A percentile compares a stretch with the other conserved stretches of the same genome.
phyloP scores from a whole-genome alignment of 2,113 vertebrate species.

The Pachyramphus minor region DNA sequence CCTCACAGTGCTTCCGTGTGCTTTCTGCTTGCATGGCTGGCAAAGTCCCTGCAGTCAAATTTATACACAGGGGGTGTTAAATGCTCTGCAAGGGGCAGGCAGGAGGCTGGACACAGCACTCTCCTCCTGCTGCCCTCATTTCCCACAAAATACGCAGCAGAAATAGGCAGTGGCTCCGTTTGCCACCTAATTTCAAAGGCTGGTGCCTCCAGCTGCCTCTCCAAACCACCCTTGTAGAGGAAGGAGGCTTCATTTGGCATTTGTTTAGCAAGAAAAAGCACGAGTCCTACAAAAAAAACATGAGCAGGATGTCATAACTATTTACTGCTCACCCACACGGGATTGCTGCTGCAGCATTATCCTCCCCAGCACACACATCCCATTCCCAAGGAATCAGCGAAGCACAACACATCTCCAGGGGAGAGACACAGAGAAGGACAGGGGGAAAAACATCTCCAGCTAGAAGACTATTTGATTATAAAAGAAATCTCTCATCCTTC shows the following conservation, averaged over 20 bases:
- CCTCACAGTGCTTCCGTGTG: neutral
- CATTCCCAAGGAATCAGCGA: neutral
- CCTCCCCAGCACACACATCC: neutral
- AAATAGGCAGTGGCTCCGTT: neutral
- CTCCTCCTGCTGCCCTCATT: neutral
- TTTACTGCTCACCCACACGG: neutral
- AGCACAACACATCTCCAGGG: neutral
- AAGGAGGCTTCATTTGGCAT: neutral
- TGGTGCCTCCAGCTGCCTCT: constrained; percentile 39
- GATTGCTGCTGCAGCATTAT: neutral
- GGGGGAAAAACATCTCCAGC: neutral
- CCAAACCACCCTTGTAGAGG: neutral
- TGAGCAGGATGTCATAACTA: neutral
- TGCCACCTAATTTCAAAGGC: constrained; percentile 51
- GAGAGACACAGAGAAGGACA: neutral
- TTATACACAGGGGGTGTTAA: neutral
- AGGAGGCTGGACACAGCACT: neutral
- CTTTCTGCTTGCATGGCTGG: neutral
- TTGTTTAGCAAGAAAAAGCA: neutral
- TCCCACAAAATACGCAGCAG: neutral
- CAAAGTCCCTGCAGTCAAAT: neutral
- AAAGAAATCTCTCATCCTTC: neutral
- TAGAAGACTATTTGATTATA: neutral
- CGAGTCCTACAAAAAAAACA: neutral
- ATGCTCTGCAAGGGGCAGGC: neutral